Evolutionary conservation across 2,888 invertebrate species (phyloP), one percentile per base, ranked within the genome.

Genomic region (Eristalis tenax): DNA sequence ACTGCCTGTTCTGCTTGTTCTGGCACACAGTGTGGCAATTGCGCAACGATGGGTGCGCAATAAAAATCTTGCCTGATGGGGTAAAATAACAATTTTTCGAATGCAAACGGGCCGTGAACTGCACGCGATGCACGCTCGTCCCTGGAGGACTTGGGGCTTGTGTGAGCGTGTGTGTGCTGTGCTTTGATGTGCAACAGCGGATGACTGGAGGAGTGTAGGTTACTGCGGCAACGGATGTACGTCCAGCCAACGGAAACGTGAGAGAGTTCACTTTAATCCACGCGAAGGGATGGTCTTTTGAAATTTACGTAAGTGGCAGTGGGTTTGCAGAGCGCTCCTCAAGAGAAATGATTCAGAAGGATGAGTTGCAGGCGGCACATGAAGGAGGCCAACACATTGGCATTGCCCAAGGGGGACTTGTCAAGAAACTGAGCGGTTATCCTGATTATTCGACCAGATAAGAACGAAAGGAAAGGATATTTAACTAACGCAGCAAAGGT

Each of bases 161-260:
- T 83, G 70, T 70, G 74, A 69, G 64, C 56, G 18, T 18, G 70
- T 61, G 50, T 50, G 65, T 69, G 82, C n/a, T 82, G 70, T 69
- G 61, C 70, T 83, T 86, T 43, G 74, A 71, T 86, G 83, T 86
- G 86, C 86, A 86, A 86, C 86, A 86, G 78, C 79, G 83, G 75
- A 86, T 86, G 78, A 75, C 78, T 74, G 75, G 43, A 63, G 78
- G 86, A 83, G 50, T 50, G 50, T 50, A 8, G 18, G 50, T 50
- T 50, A 8, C 50, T 18, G 50, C 18, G 50, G 50, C 18, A 50
- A 2, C 50, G 50, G 50, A 50, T n/a, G 43, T 43, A 43, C 43
- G 43, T 43, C n/a, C 43, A 50, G 50, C 18, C 50, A 50, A 50
- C 50, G 50, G 50, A 50, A 50, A 18, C 8, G 18, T 50, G 50